Conservation (phyloP, 2,113 vertebrate genomes). For the Diadophis punctatus region DNA sequence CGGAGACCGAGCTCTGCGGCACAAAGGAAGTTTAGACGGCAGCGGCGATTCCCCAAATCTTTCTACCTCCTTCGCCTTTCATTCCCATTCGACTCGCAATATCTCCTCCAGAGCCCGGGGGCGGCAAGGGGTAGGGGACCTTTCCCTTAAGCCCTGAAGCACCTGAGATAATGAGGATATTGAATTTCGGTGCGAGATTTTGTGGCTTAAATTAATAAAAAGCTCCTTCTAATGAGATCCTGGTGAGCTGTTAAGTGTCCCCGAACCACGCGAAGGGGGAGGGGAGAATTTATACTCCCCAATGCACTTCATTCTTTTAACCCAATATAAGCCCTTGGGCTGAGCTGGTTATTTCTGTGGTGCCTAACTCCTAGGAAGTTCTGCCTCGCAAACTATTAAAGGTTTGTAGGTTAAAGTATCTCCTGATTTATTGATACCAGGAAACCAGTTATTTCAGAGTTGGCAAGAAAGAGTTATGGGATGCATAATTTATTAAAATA, state of each 20-base stretch:
- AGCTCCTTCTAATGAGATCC: constrained; percentile 3
- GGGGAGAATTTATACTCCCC: neutral
- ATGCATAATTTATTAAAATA: neutral
- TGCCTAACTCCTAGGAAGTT: neutral
- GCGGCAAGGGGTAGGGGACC: neutral
- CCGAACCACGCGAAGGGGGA: too few species aligned
- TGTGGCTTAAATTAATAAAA: constrained; percentile 25
- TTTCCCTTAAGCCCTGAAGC: constrained; percentile 6
- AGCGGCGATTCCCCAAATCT: neutral
- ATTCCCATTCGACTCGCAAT: neutral
- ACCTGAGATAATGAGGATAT: constrained; percentile 22
- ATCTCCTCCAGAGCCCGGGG: neutral
- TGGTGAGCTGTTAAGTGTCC: neutral
- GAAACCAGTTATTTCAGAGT: neutral
- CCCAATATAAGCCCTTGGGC: neutral
- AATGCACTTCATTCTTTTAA: neutral
- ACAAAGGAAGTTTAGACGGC: neutral
- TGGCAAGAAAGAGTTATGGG: neutral
- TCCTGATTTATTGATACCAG: neutral
- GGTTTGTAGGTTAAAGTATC: neutral
- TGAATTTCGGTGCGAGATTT: neutral
- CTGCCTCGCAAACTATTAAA: neutral
- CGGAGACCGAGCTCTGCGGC: neutral
- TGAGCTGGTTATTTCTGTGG: neutral
- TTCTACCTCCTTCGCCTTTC: neutral